Base-by-base conservation (phyloP, 1,140 invertebrate genomes). In the Chymomyza costata region DNA sequence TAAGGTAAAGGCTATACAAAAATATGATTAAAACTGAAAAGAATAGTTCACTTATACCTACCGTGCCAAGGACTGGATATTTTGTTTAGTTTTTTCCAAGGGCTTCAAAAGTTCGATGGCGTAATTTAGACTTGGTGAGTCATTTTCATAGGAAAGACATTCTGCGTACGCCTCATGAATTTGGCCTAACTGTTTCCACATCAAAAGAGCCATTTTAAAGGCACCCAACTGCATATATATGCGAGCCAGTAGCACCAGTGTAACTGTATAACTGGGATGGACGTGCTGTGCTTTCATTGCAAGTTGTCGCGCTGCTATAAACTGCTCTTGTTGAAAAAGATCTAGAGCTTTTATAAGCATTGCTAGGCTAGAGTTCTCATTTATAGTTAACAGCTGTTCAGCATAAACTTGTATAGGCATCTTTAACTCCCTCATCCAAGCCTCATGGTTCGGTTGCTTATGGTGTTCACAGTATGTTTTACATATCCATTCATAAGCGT, bases 401-500 rank as follows among this genome's bases (percentile, higher is more conserved):
- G 84, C 87, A 59, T 87, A 90, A 19, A 63, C 28, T 43, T 84
- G 85, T 31, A 92, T 88, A 6, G 69, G 54, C 5, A 38, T 8
- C 15, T 46, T 39, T 5, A 82, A 38, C 8, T 65, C 65, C 1
- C 25, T 15, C n/a, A 52, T 31, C 54, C 65, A 81, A 2, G 19
- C 6, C 3, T 43, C 43, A n/a, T 10, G 51, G 18, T 57, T 11
- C 0, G 43, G 13, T 47, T 87, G 66, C 19, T 84, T 49, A 14
- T 87, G 68, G 19, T 88, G 78, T 60, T 91, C 87, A 25, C 86
- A 87, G 66, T 89, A 91, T 1, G 87, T 82, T 74, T 87, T 87
- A 65, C 90, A 91, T 50, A 91, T 88, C 88, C 90, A 91, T 76
- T 90, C 89, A 32, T 89, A 73, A 14, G 89, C 87, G 59, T 86